These are phyloP conservation scores for Apodemus agrarius DNA, from an alignment of 2,797 vertebrate species.

Conservation along the genomic window DNA sequence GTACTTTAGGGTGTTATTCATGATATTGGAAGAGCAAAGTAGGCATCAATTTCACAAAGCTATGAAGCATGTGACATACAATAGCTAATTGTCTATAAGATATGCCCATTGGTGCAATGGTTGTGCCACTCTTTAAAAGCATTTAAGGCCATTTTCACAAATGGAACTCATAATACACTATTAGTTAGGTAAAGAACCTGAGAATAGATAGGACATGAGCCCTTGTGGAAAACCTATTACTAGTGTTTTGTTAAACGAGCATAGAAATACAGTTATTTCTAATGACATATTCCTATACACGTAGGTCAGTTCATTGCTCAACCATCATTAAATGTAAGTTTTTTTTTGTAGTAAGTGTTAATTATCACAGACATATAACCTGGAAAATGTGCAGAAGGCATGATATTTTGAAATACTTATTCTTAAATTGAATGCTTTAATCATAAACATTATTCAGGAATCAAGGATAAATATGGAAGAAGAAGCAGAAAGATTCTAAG, in stretches of 20 bases:
- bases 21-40: neutral
- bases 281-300: neutral
- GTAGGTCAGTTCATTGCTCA: neutral
- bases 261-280: neutral
- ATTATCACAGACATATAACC: neutral
- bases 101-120: neutral
- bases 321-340: neutral
- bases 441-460: neutral
- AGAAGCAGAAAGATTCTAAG: neutral
- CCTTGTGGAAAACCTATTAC: neutral
- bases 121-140: neutral
- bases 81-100: neutral
- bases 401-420: neutral
- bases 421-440: neutral
- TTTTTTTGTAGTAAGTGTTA: neutral
- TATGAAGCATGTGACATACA: neutral
- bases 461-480: neutral
- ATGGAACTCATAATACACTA: neutral
- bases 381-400: neutral
- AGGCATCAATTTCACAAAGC: neutral
- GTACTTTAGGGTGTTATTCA: neutral
- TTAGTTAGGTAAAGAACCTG: neutral
- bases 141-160: neutral
- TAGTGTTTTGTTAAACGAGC: neutral
- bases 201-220: neutral